These are phyloP conservation scores for Anguilla obscura DNA, from an alignment of 2,797 vertebrate genomes.

Conservation along the genomic window DNA sequence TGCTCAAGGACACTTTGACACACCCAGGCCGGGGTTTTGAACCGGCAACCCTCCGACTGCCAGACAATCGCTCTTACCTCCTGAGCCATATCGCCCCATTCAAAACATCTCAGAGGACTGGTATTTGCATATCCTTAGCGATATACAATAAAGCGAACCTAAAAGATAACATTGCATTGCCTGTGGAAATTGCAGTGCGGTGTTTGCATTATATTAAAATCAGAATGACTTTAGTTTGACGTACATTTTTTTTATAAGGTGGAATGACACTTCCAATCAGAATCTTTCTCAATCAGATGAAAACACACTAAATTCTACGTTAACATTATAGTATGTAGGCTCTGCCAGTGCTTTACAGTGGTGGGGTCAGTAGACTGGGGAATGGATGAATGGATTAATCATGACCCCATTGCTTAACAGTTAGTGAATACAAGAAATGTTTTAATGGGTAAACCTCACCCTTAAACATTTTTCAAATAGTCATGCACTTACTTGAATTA, in stretches of 20 bases:
- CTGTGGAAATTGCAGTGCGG: neutral
- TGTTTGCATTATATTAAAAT: neutral
- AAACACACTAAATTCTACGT: neutral
- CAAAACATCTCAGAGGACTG: constrained; percentile 16
- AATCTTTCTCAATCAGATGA: neutral
- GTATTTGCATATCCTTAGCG: neutral
- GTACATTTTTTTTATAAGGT: neutral
- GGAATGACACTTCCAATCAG: constrained; percentile 9
- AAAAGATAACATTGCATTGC: neutral
- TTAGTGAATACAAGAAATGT: neutral
- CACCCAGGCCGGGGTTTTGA: too few relatives aligned
- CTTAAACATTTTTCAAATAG: neutral
- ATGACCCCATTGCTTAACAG: neutral
- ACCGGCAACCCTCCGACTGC: too few relatives aligned
- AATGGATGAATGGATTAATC: neutral
- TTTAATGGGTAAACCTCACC: neutral
- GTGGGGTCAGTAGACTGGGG: neutral
- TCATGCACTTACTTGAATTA: neutral
- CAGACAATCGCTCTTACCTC: too few relatives aligned
- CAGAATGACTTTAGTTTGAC: neutral
- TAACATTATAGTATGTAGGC: too few relatives aligned
- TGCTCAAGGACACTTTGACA: too few relatives aligned
- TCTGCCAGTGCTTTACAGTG: neutral
- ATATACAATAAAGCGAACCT: neutral
- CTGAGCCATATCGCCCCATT: neutral